Percentiles rank a stretch among this genome's conserved stretches.
Evolutionary conservation across 37 sponge, comb jelly and placozoan species (phyloP).

Genomic region (Beroe ovata): DNA sequence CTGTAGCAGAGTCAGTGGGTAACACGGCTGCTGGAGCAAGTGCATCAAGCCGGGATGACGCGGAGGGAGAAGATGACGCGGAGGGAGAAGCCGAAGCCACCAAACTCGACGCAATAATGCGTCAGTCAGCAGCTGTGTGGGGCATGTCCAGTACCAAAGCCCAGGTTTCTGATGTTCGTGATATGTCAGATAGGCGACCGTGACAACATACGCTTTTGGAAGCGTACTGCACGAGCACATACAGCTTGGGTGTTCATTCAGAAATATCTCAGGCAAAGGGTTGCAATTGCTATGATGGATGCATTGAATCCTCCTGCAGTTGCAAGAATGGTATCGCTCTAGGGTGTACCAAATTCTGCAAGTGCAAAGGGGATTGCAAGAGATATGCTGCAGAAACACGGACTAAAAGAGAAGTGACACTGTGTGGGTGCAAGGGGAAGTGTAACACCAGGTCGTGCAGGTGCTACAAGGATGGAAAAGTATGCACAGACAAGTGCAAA

Average conservation of each 20-base stretch:
- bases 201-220: too few relatives aligned
- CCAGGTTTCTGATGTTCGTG: too few relatives aligned
- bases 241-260: too few relatives aligned
- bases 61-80: neutral
- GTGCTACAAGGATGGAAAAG: neutral
- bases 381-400: neutral
- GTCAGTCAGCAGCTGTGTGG: neutral
- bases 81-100: neutral
- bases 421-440: neutral
- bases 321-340: neutral
- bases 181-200: too few relatives aligned
- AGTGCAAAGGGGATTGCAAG: neutral
- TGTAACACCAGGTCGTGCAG: neutral
- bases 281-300: neutral
- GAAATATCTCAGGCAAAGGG: neutral
- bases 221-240: too few relatives aligned
- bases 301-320: neutral
- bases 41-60: too few relatives aligned
- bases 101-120: neutral
- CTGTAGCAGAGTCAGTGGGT: too few relatives aligned
- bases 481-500: neutral
- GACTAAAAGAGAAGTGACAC: neutral
- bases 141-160: neutral
- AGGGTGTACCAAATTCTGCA: neutral
- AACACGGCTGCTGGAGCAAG: too few relatives aligned